A percentile compares a stretch with the other conserved stretches of the same genome.
Evolutionary conservation across 2,888 invertebrate species (phyloP).

Genomic region (Gryllus longicercus): DNA sequence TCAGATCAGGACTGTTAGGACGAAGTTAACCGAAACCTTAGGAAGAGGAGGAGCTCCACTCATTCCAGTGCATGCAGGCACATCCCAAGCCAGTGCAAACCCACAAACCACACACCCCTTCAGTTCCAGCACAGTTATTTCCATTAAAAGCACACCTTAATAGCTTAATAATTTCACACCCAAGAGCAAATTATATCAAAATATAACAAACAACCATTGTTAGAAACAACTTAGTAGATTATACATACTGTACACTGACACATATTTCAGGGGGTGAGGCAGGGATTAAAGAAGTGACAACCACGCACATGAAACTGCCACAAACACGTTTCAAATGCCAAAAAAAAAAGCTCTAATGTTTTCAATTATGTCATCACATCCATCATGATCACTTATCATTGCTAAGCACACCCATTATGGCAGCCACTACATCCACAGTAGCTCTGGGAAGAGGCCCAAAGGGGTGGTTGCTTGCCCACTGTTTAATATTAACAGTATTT

Average conservation of each 20-base stretch:
- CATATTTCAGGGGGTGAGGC: not conserved
- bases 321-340: not conserved
- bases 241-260: not conserved
- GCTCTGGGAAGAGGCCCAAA: not conserved
- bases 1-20: conserved; percentile 11
- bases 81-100: conserved; percentile 24
- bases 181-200: not conserved
- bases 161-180: not conserved
- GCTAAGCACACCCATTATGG: conserved; percentile 5
- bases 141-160: not conserved
- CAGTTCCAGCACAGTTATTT: conserved; percentile 11
- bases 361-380: not conserved
- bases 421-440: not conserved
- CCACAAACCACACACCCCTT: conserved; percentile 24
- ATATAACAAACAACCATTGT: not conserved
- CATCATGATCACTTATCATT: not conserved
- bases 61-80: conserved; percentile 26
- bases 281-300: conserved; percentile 7
- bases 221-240: not conserved
- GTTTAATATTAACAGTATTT: not conserved
- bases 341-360: not conserved
- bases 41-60: conserved; percentile 18
- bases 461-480: not conserved
- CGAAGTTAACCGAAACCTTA: not conserved
- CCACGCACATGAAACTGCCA: conserved; percentile 6